A percentile compares a stretch with the other conserved stretches of the same genome.
phyloP scores from a whole-genome alignment of 2,797 vertebrate genomes.

The Ficedula albicollis region DNA sequence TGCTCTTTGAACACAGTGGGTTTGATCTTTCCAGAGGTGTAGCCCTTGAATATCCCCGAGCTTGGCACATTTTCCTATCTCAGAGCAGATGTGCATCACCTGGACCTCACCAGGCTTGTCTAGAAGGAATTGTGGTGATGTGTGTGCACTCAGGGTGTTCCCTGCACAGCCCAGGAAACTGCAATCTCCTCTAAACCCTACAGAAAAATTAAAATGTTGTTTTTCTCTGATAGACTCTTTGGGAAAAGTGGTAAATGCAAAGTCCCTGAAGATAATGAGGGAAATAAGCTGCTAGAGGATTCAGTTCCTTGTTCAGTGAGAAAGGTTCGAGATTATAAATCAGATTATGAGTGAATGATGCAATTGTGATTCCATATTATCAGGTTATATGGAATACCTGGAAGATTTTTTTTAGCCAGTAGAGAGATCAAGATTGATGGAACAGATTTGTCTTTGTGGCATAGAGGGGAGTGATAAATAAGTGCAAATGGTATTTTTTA shows the following conservation, averaged over 20 bases:
- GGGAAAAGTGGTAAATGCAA: neutral
- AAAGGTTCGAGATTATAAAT: neutral
- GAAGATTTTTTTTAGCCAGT: neutral
- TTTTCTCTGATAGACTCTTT: neutral
- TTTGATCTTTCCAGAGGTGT: neutral
- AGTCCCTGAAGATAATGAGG: neutral
- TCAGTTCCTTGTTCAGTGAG: neutral
- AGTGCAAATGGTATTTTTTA: constrained; percentile 9
- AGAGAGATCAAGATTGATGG: neutral
- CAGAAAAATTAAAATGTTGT: neutral
- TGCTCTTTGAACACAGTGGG: neutral
- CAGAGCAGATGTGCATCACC: neutral
- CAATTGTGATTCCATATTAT: neutral
- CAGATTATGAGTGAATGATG: neutral
- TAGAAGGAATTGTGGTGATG: neutral
- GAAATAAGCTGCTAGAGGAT: neutral
- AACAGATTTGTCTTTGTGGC: constrained; percentile 15
- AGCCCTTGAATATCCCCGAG: neutral
- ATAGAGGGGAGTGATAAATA: neutral
- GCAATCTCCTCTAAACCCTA: neutral
- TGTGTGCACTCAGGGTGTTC: neutral
- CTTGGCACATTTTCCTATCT: neutral
- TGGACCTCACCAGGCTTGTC: neutral
- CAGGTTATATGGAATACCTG: neutral
- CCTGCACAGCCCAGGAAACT: neutral